These are phyloP conservation scores for Merluccius polli DNA, from an alignment of 2,797 vertebrate species.

Conservation along the genomic window DNA sequence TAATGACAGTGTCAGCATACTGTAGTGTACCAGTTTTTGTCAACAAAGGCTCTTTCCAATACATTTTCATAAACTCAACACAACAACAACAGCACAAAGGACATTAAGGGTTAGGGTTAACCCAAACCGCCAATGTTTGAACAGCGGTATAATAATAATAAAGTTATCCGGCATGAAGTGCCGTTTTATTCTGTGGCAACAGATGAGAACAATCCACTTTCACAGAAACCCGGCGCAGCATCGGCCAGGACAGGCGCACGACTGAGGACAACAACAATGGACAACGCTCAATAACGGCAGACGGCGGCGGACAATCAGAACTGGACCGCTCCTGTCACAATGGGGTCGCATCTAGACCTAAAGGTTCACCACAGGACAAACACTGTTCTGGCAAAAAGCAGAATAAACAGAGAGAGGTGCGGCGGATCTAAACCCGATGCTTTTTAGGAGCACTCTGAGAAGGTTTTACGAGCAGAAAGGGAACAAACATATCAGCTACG, in stretches of 20 bases:
- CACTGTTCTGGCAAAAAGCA: constrained; percentile 37
- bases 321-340: constrained; percentile 59
- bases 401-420: constrained; percentile 24
- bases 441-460: neutral
- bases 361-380: constrained; percentile 60
- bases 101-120: too few species aligned
- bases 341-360: constrained; percentile 61
- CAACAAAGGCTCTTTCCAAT: neutral
- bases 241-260: constrained; percentile 45
- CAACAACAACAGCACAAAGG: neutral
- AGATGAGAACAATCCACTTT: constrained; percentile 67
- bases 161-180: constrained; percentile 29
- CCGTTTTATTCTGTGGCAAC: constrained; percentile 45
- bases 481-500: neutral
- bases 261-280: constrained; percentile 49
- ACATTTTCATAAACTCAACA: neutral
- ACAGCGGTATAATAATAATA: constrained; percentile 63
- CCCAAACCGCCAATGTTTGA: constrained; percentile 44
- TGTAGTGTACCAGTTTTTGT: too few species aligned
- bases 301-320: constrained; percentile 54
- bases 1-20: neutral
- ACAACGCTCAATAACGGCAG: constrained; percentile 51
- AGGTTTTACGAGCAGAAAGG: neutral
- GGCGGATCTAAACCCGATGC: too few species aligned
- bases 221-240: constrained; percentile 34